Base-by-base conservation (phyloP, 2,888 invertebrate species). In the Choreutis nemorana region DNA sequence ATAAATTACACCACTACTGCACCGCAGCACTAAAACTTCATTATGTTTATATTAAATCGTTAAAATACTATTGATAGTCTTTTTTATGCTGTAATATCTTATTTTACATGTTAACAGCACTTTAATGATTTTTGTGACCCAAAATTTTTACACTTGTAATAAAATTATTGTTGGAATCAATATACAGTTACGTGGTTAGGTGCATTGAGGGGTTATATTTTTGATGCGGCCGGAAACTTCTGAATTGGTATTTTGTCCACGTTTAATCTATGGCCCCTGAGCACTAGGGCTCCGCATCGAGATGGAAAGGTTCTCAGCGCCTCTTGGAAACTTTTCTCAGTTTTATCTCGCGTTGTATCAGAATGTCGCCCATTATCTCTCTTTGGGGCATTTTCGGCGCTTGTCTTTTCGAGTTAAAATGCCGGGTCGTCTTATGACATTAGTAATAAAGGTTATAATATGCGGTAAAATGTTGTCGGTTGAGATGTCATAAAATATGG, bases 281-380 rank as follows among this genome's bases (percentile, higher is more conserved):
- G 34, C 43, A 43, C 49, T 30, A 26, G 15, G 21, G 23, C 49
- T 48, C 44, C 25, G 43, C 45, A 45, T 52, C 44, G 46, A 48
- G 41, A 44, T 42, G 42, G 41, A 44, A 52, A 53, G 54, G 57
- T 54, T 58, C 54, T 52, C 54, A 56, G 55, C 59, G 54, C 55
- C 49, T 54, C 71, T 70, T 73, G 75, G 71, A 78, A 77, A 73
- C 66, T 64, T 58, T 56, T 59, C 54, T 48, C 40, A 36, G 44
- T 48, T 56, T 75, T 77, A 78, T 78, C 77, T 67, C 40, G 48
- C 50, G 61, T 68, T 73, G 78, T 78, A 78, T 78, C 77, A 56
- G 55, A 61, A 59, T 77, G 77, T 77, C 71, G 67, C 64, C 73
- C 57, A 75, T 75, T 77, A 78, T 78, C 78, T 77, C 53, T 48